Evolutionary conservation across 2,888 invertebrate species (phyloP).

Genomic region (Caenorhabditis macrosperma): DNA sequence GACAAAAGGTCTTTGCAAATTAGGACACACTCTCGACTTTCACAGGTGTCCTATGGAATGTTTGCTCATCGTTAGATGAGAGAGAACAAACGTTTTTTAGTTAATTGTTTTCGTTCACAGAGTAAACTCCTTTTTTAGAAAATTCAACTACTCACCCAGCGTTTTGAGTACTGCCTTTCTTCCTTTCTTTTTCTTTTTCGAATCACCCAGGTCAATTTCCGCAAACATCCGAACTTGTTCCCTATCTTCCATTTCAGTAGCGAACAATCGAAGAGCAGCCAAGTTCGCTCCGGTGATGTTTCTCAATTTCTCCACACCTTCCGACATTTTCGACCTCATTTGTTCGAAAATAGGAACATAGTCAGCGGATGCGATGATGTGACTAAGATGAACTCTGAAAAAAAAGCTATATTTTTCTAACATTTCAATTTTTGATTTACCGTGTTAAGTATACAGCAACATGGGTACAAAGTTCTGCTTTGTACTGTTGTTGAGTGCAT

Average conservation of each 20-base stretch:
- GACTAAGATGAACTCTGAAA: constrained; percentile 82
- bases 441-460: constrained; percentile 85
- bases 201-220: constrained; percentile 43
- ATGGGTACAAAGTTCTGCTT: constrained; percentile 87
- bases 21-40: constrained; percentile 29
- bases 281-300: constrained; percentile 89
- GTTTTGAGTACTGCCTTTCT: constrained; percentile 63
- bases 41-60: constrained; percentile 15
- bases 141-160: constrained; percentile 33
- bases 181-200: constrained; percentile 64
- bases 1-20: constrained; percentile 43
- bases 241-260: constrained; percentile 87
- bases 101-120: neutral
- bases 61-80: constrained; percentile 22
- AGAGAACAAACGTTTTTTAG: neutral
- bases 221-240: constrained; percentile 84
- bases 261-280: constrained; percentile 88
- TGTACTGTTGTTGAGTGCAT: constrained; percentile 86
- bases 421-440: constrained; percentile 53
- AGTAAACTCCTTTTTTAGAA: neutral
- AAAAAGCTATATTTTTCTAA: neutral
- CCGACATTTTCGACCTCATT: constrained; percentile 84
- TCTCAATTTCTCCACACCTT: constrained; percentile 83
- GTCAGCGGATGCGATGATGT: constrained; percentile 86
- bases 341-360: constrained; percentile 85